Evolutionary conservation across 2,113 vertebrate species (phyloP), one percentile per base, ranked within the genome.

Genomic region (Electrona antarctica): DNA sequence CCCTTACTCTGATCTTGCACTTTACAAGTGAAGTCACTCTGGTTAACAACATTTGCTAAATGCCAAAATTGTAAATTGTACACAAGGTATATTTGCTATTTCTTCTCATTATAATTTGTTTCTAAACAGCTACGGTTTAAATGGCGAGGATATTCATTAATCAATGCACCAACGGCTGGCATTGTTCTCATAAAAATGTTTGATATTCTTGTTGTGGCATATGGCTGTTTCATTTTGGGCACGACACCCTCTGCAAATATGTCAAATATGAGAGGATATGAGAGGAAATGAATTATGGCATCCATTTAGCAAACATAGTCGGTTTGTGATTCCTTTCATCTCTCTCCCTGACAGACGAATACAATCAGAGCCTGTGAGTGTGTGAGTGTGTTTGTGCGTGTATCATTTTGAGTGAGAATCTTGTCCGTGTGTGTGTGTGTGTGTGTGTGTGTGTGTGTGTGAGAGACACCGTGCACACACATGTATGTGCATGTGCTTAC

Each of bases 271-370:
- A 10, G 29, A 67, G 21, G 21, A 21, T 21, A 21, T 21, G 21
- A 21, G 21, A 21, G 73, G 64, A 80, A 74, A 77, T 74, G 6
- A 76, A 72, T 74, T 29, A 72, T 65, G 76, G 56, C 77, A 58
- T 33, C 28, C 69, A 60, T 76, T 81, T 74, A 71, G 56, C 65
- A 65, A 75, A 33, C 8, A 41, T 50, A 65, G 60, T 33, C 46
- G 60, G 71, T 74, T 49, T 55, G 47, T 10, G 62, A 6, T 11
- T 64, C 59, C 29, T 68, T 84, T 83, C 71, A 86, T 85, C 61
- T 78, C 28, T 45, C 46, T 64, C 54, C 58, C 69, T 63, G 71
- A 76, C 64, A 85, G 68, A 74, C 55, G 3, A 41, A 81, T 41
- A 73, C 64, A 72, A 51, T 0, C 1, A 56, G 71, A 15, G 61